Base-by-base conservation (phyloP, 1,140 invertebrate species). In the Cydia pomonella region DNA sequence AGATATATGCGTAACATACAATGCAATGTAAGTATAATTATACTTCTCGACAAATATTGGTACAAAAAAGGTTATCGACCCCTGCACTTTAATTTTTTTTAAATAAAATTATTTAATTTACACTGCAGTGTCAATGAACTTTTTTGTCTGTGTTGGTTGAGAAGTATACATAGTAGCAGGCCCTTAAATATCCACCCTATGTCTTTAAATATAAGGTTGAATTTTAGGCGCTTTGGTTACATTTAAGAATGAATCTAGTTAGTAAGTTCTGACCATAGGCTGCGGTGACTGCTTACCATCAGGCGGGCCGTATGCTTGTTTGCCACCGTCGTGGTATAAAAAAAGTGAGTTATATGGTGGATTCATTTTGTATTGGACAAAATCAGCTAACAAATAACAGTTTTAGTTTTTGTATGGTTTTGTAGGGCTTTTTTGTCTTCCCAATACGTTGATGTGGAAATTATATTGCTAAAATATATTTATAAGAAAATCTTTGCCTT, bases 301-400 rank as follows among this genome's bases (percentile, higher is more conserved):
- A n/a, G n/a, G n/a, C n/a, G n/a, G n/a, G n/a, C n/a, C n/a, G n/a
- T n/a, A n/a, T n/a, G n/a, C n/a, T n/a, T n/a, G n/a, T n/a, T n/a
- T n/a, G n/a, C n/a, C n/a, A n/a, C n/a, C n/a, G n/a, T n/a, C n/a
- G n/a, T n/a, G n/a, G n/a, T n/a, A n/a, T n/a, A n/a, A n/a, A n/a
- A n/a, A n/a, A n/a, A n/a, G 53, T 0, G 25, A 16, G 38, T 41
- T 41, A 12, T 41, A 12, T 50, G 10, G 47, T n/a, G 47, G 25
- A 33, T 64, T 64, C 63, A 64, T 64, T 64, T 64, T 64, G 63
- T 64, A 64, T 64, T 64, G 13, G 63, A 64, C 63, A 64, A 64
- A 18, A 6, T n/a, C 10, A 64, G 12, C 9, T 59, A 21, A 5
- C 3, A 50, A 2, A 0, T 4, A 27, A 27, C 25, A 64, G 53